phyloP scores from a whole-genome alignment of 2,888 invertebrate genomes.

The Yponomeuta plumbellus region DNA sequence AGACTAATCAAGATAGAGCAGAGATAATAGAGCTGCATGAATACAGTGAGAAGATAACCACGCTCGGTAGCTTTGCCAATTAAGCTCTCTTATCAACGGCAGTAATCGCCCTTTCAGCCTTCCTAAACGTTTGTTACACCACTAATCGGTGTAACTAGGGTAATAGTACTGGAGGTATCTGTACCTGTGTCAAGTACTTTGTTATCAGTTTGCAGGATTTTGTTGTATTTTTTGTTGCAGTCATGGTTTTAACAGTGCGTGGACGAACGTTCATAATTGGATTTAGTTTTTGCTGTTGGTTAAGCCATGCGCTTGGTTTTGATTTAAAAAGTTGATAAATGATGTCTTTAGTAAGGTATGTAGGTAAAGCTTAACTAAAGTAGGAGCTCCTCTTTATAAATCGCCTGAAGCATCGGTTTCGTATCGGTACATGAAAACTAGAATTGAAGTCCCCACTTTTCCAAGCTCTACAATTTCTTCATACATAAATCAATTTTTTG shows the following conservation, averaged over 20 bases:
- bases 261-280: background rate
- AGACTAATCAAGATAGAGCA: background rate
- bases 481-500: too few species aligned
- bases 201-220: background rate
- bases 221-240: background rate
- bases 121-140: background rate
- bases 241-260: background rate
- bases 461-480: too few species aligned
- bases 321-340: conserved; percentile 21
- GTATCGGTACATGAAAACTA: too few species aligned
- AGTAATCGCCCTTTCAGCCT: background rate
- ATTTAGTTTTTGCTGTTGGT: background rate
- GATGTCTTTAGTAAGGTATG: conserved; percentile 37
- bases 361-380: conserved; percentile 22
- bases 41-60: background rate
- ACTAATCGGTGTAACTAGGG: background rate
- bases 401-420: background rate
- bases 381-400: background rate
- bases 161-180: background rate
- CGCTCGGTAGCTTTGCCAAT: background rate
- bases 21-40: background rate
- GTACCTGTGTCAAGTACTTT: background rate
- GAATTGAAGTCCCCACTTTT: too few species aligned
- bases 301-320: background rate
- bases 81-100: background rate